Percentiles rank a stretch among this genome's conserved stretches.
These are phyloP conservation scores for Monodelphis domestica DNA, from an alignment of 2,797 vertebrate genomes.

Conservation along the genomic window DNA sequence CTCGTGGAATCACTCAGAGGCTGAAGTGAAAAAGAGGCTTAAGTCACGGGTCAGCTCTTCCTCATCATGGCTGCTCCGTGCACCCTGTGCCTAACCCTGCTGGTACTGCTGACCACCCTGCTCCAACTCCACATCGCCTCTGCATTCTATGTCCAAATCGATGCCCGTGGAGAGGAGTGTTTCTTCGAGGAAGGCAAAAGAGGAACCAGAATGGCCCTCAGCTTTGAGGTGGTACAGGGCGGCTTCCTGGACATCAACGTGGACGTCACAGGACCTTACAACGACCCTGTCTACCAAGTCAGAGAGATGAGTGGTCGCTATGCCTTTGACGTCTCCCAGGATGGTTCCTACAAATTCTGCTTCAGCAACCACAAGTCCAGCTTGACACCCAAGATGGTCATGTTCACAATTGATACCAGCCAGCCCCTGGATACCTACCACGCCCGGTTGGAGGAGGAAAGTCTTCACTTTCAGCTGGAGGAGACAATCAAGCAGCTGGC, in stretches of 20 bases:
- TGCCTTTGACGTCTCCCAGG: constrained; percentile 97
- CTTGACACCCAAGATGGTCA: constrained; percentile 99
- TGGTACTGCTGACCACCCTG: constrained; percentile 90
- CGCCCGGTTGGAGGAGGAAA: constrained; percentile 15
- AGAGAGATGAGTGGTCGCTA: constrained; percentile 97
- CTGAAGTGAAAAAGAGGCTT: constrained; percentile 66
- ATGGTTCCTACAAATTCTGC: constrained; percentile 98
- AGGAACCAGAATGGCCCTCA: constrained; percentile 98
- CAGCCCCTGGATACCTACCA: constrained; percentile 90
- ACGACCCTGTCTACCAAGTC: constrained; percentile 96
- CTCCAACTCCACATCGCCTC: constrained; percentile 86
- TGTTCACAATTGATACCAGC: constrained; percentile 98
- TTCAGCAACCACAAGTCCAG: constrained; percentile 99
- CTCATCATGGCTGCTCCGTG: constrained; percentile 45
- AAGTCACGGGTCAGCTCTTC: background rate
- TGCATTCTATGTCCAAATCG: constrained; percentile 98
- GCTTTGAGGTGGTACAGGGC: constrained; percentile 97
- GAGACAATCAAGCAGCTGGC: constrained; percentile 99
- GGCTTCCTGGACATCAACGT: constrained; percentile 98
- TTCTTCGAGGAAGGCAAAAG: constrained; percentile 97
- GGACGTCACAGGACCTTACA: constrained; percentile 97
- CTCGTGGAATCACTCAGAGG: constrained; percentile 76
- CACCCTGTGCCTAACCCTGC: constrained; percentile 87
- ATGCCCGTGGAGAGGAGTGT: constrained; percentile 97
- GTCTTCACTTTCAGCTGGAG: constrained; percentile 97